Percentiles rank a stretch among this genome's conserved stretches.
These are phyloP conservation scores for Aspidoscelis tigris DNA, from an alignment of 2,113 vertebrate species.

Conservation along the genomic window DNA sequence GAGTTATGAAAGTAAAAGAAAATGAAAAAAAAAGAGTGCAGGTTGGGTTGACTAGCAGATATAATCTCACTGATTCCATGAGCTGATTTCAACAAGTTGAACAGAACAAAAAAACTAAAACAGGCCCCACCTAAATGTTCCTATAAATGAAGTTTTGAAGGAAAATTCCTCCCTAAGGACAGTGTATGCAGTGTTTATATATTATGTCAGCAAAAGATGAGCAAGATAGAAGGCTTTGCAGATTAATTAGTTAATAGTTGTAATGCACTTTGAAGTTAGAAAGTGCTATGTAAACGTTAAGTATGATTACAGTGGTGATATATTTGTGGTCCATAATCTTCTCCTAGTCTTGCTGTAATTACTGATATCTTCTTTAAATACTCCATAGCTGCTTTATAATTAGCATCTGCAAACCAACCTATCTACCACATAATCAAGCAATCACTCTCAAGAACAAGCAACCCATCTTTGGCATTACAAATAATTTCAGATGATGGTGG, in stretches of 20 bases:
- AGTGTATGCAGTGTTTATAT: constrained; percentile 55
- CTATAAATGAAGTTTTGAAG: constrained; percentile 8
- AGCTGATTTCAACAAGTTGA: constrained; percentile 8
- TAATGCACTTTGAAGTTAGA: constrained; percentile 61
- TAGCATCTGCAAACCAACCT: constrained; percentile 50
- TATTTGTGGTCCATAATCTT: constrained; percentile 53
- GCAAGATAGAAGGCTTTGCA: constrained; percentile 43
- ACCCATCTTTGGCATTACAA: constrained; percentile 51
- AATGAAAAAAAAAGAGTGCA: neutral
- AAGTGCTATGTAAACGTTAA: constrained; percentile 38
- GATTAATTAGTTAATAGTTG: constrained; percentile 68
- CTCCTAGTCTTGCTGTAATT: constrained; percentile 56
- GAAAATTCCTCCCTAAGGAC: constrained; percentile 39
- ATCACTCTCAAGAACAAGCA: constrained; percentile 44
- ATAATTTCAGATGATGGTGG: constrained; percentile 51
- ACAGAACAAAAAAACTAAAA: constrained; percentile 6
- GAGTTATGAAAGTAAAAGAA: neutral
- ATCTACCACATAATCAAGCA: constrained; percentile 59
- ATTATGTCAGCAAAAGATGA: constrained; percentile 41
- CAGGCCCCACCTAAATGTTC: constrained; percentile 38
- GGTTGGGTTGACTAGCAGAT: neutral
- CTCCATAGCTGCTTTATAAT: constrained; percentile 60
- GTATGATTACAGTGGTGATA: constrained; percentile 54
- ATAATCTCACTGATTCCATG: neutral
- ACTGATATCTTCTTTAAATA: constrained; percentile 41